Evolutionary conservation across 2,888 invertebrate genomes (phyloP).

Genomic region (Euclidia mi): DNA sequence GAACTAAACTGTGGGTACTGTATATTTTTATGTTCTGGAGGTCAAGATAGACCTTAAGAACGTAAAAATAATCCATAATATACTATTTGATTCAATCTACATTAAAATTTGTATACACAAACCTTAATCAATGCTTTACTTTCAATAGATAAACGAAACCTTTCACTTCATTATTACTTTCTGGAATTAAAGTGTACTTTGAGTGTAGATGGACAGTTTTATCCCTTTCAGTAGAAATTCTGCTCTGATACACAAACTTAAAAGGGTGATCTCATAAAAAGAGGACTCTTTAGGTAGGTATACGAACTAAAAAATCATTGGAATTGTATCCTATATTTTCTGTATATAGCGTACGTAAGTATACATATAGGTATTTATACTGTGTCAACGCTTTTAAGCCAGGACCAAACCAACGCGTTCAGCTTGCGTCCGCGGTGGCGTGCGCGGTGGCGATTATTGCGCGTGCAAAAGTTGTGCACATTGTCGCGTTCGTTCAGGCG

Average conservation of each 20-base stretch:
- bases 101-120: too few relatives aligned
- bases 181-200: neutral
- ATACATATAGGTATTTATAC: constrained; percentile 32
- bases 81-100: too few relatives aligned
- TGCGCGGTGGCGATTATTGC: too few relatives aligned
- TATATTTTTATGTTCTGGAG: too few relatives aligned
- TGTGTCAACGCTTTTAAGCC: constrained; percentile 27
- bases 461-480: too few relatives aligned
- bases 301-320: constrained; percentile 27
- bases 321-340: constrained; percentile 20
- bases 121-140: too few relatives aligned
- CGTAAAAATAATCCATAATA: too few relatives aligned
- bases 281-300: neutral
- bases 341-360: constrained; percentile 9
- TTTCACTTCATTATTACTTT: constrained; percentile 1
- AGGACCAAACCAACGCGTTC: too few relatives aligned
- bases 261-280: constrained; percentile 4
- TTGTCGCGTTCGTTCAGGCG: too few relatives aligned
- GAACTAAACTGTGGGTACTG: too few relatives aligned
- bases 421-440: too few relatives aligned
- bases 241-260: constrained; percentile 9
- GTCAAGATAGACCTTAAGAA: too few relatives aligned
- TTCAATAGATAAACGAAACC: constrained; percentile 4
- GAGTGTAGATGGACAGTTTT: constrained; percentile 5
- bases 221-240: constrained; percentile 7